Conservation (phyloP, 2,888 invertebrate species). For the Oegoconia quadripuncta region DNA sequence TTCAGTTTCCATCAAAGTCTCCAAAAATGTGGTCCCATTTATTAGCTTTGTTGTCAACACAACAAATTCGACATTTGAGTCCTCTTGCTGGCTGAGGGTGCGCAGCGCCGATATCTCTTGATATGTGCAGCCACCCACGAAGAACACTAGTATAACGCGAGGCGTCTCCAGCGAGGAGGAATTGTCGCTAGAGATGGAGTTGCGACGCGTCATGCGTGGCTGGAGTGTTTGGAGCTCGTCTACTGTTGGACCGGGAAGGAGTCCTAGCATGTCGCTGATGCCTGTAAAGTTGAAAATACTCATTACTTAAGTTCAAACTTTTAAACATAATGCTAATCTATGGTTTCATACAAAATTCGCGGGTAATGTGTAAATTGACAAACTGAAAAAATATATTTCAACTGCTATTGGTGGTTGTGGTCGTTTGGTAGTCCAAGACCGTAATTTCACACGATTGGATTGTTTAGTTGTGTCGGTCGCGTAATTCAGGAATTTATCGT, state of each 20-base stretch:
- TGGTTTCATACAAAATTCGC: too few relatives aligned
- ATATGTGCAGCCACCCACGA: constrained; percentile 98
- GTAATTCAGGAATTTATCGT: too few relatives aligned
- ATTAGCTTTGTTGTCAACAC: constrained; percentile 95
- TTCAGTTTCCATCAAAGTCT: constrained; percentile 82
- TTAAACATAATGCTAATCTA: too few relatives aligned
- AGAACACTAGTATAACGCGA: constrained; percentile 92
- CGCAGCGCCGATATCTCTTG: constrained; percentile 92
- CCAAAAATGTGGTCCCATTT: constrained; percentile 92
- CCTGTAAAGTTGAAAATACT: constrained; percentile 56
- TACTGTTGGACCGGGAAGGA: constrained; percentile 88
- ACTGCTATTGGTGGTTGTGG: too few relatives aligned
- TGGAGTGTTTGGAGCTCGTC: constrained; percentile 82
- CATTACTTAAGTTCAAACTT: too few relatives aligned
- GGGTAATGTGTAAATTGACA: too few relatives aligned
- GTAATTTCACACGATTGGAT: too few relatives aligned
- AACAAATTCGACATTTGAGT: constrained; percentile 92
- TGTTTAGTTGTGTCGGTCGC: too few relatives aligned
- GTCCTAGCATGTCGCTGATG: constrained; percentile 89
- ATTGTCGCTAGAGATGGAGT: constrained; percentile 79
- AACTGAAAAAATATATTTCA: too few relatives aligned
- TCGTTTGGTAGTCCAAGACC: too few relatives aligned
- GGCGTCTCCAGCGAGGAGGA: constrained; percentile 79
- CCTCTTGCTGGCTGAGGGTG: constrained; percentile 86
- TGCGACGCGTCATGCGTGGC: constrained; percentile 76